These are phyloP conservation scores for Philypnodon macrostomus DNA, from an alignment of 2,797 vertebrate genomes.

Conservation along the genomic window DNA sequence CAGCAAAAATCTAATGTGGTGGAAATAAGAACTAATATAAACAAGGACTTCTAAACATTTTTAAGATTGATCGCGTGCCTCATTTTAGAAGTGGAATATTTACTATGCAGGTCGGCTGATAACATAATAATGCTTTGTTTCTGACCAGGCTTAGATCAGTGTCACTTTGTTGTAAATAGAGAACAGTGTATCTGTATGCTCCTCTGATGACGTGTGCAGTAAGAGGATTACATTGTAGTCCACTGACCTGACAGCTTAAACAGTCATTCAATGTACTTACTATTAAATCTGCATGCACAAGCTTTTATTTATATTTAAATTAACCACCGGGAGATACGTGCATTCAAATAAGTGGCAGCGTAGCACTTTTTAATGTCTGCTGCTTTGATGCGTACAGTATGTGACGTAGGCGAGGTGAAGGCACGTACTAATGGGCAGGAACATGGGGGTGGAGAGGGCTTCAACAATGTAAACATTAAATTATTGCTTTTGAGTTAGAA, in stretches of 20 bases:
- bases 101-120: not conserved
- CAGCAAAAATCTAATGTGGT: no score
- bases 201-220: not conserved
- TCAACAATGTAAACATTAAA: no score
- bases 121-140: slow-evolving; percentile 3
- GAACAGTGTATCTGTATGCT: not conserved
- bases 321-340: slow-evolving; percentile 36
- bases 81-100: slow-evolving; percentile 12
- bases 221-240: not conserved
- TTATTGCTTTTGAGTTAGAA: not conserved
- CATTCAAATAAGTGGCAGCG: slow-evolving; percentile 44
- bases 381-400: slow-evolving; percentile 64
- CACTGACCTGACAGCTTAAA: not conserved
- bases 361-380: slow-evolving; percentile 51
- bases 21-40: no score
- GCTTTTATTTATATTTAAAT: slow-evolving; percentile 19
- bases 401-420: slow-evolving; percentile 25
- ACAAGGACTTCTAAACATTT: no score
- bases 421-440: slow-evolving; percentile 21
- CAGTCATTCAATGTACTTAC: not conserved
- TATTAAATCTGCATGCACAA: not conserved
- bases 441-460: slow-evolving; percentile 1
- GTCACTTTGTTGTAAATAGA: not conserved
- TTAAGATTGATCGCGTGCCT: not conserved
- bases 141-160: not conserved